Base-by-base conservation (phyloP, 2,113 vertebrate species). In the Indri indri region DNA sequence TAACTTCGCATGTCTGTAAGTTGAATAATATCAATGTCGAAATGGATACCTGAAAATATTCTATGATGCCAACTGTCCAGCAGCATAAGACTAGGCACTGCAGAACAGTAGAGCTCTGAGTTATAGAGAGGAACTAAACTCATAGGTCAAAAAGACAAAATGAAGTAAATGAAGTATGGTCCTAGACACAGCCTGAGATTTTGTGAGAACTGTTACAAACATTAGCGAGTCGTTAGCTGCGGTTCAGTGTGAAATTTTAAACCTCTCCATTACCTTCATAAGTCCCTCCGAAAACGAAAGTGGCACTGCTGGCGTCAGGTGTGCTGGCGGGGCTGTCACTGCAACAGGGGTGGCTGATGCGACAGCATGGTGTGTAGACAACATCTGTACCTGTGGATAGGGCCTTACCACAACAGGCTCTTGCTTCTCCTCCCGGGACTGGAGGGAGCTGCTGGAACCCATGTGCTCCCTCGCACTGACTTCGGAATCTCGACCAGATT, bases 331-430 rank as follows among this genome's bases (percentile, higher is more conserved):
- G 37, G 99, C 98, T 61, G 99, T 98, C 97, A 99, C 98, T 2
- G 99, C 99, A 45, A 99, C 99, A 0, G 99, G 99, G 2, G 99
- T 98, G 45, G 99, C 99, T 0, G 99, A 98, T 92, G 99, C 99
- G 22, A 99, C 99, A 57, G 99, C 98, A 91, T 99, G 98, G 68
- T 99, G 99, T 94, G 99, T 99, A 0, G 99, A 96, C 96, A 99
- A 61, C 97, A 99, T 98, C 97, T 99, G 99, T 54, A 99, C 99
- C 98, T 99, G 99, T 2, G 99, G 99, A 74, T 99, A 99, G 0
- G 99, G 99, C 95, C 99, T 98, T 45, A 99, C 99, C 96, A 99
- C 99, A 94, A 99, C 99, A 0, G 99, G 99, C 87, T 99, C 99
- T 98, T 99, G 99, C 98, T 99, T 99, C 66, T 99, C 99, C 71